Base-by-base conservation (phyloP, 2,113 vertebrate genomes). In the Hepsetus odoe region DNA sequence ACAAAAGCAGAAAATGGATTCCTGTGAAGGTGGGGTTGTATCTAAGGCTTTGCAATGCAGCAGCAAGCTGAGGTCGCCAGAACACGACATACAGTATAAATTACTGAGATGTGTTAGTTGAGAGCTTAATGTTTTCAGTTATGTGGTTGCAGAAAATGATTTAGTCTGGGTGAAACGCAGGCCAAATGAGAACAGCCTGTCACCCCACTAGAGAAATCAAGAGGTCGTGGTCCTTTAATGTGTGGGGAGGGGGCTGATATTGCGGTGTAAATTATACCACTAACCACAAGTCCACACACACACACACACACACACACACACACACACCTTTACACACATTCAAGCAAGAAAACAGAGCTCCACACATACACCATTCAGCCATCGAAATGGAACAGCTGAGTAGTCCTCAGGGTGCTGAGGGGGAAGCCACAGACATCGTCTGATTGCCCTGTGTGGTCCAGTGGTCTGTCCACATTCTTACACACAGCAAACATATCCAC, bases 361-460 rank as follows among this genome's bases (percentile, higher is more conserved):
- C 80, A 86, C 77, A 80, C 79, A 84, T 80, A 78, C 85, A 86
- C 72, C 83, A 80, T 70, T 35, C 30, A 32, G 30, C 49, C 56
- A 28, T n/a, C 18, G 32, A 81, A 84, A 79, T 18, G 49, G 9
- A 20, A 58, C 69, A 51, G 26, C 42, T 44, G 86, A 85, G 84
- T 44, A 44, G 80, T 87, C 82, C 70, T 81, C 82, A 77, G 85
- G 86, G 82, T 87, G 87, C 80, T 38, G 81, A 84, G 87, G 84
- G 87, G 81, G 85, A 88, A 80, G 71, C 90, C 90, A 89, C 88
- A 92, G 87, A 90, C 87, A 85, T 88, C 86, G 72, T 81, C 86
- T 86, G 87, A 90, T 88, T 85, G 87, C 89, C 88, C 87, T 86
- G 84, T 79, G 81, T 87, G 86, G 84, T 86, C 68, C 44, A 85